Evolutionary conservation across 2,113 vertebrate species (phyloP).

Genomic region (Cebidichthys violaceus): DNA sequence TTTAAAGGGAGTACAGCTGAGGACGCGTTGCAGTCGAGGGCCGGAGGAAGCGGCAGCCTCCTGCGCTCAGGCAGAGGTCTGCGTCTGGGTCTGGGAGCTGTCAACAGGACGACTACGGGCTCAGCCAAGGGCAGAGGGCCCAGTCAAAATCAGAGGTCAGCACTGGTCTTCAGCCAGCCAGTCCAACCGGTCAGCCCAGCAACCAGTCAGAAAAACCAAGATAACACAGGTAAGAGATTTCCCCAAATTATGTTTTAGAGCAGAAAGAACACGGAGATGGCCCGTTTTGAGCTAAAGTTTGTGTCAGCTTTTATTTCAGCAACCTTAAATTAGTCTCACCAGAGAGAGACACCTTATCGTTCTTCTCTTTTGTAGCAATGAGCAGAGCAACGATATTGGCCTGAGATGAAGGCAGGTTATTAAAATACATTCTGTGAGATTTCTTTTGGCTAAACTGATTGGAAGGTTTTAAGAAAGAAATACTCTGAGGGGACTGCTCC

Average conservation of each 20-base stretch:
- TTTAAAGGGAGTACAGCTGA: slow-evolving; percentile 70
- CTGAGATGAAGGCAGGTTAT: slow-evolving; percentile 70
- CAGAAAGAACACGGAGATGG: background rate
- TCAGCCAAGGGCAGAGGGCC: slow-evolving; percentile 87
- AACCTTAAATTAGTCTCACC: slow-evolving; percentile 33
- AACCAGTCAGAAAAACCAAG: slow-evolving; percentile 79
- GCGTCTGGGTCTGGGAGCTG: slow-evolving; percentile 92
- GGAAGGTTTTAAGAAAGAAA: slow-evolving; percentile 51
- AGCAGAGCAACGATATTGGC: slow-evolving; percentile 57
- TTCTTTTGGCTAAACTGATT: slow-evolving; percentile 67
- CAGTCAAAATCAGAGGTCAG: slow-evolving; percentile 87
- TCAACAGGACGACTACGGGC: slow-evolving; percentile 86
- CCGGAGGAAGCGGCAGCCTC: slow-evolving; percentile 82
- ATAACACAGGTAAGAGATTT: slow-evolving; percentile 84
- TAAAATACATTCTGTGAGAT: slow-evolving; percentile 68
- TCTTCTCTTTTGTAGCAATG: slow-evolving; percentile 23
- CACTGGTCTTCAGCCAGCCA: slow-evolving; percentile 86
- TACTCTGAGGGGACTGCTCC: slow-evolving; percentile 50
- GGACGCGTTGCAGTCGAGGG: slow-evolving; percentile 62
- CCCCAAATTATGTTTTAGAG: background rate
- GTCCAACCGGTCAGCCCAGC: slow-evolving; percentile 85
- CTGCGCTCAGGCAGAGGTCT: slow-evolving; percentile 91
- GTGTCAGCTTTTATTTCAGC: slow-evolving; percentile 43
- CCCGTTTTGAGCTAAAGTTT: slow-evolving; percentile 18
- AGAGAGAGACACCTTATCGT: slow-evolving; percentile 36